Evolutionary conservation across 2,113 vertebrate species (phyloP).

Genomic region (Aythya baeri): DNA sequence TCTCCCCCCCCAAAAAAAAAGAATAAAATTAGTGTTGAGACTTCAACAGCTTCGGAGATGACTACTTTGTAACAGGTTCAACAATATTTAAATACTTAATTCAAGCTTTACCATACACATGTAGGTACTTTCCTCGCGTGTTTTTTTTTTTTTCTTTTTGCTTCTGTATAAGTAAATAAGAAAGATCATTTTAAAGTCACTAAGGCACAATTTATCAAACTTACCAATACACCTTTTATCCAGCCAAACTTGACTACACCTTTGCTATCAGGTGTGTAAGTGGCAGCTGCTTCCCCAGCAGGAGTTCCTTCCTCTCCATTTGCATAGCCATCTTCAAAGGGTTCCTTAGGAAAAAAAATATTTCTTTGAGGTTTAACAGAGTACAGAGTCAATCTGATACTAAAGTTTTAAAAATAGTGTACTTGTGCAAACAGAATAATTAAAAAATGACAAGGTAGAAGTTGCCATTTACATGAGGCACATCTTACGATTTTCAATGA

Average conservation of each 20-base stretch:
- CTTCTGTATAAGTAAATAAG: neutral
- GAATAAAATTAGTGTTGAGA: neutral
- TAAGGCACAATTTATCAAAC: conserved; percentile 23
- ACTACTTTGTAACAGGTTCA: neutral
- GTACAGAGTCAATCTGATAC: neutral
- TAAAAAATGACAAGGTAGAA: neutral
- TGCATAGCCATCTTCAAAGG: conserved; percentile 96
- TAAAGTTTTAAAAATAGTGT: rapidly evolving
- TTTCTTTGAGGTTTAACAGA: neutral
- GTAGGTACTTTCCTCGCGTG: neutral
- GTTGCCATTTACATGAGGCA: rapidly evolving
- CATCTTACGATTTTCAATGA: neutral
- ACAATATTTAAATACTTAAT: neutral
- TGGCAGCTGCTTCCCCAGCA: conserved; percentile 87
- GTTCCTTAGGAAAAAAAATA: conserved; percentile 80
- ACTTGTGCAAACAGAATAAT: neutral
- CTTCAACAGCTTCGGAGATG: neutral
- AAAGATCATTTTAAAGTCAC: neutral
- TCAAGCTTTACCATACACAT: neutral
- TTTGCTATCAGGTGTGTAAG: conserved; percentile 89
- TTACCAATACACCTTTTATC: conserved; percentile 97
- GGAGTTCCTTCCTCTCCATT: conserved; percentile 95
- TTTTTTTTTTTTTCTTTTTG: neutral
- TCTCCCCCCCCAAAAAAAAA: neutral
- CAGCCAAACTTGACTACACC: conserved; percentile 97